Evolutionary conservation across 2,888 invertebrate genomes (phyloP), one percentile per base, ranked within the genome.

Genomic region (Ectropis crepuscularia): DNA sequence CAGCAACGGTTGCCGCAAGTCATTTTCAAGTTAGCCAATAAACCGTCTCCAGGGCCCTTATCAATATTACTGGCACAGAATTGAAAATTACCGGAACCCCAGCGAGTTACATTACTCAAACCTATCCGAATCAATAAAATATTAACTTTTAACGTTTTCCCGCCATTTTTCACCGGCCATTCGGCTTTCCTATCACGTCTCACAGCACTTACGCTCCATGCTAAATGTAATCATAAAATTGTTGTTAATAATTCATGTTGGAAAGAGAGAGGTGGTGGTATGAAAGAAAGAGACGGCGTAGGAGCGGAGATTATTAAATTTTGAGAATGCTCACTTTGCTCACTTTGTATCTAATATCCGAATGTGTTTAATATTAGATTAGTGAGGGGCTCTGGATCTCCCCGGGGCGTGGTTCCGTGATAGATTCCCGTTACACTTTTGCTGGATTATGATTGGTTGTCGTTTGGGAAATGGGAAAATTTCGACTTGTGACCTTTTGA

Each of bases 331-430:
- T 91, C 92, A 91, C 88, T 91, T 91, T 92, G 92, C 83, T 91
- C 92, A 91, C 88, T 91, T 91, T 92, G 92, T 92, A 90, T 92
- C 90, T 91, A 92, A 91, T 92, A 91, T 92, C 86, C 86, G 90
- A 89, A 90, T 89, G 91, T 89, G 89, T 90, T 92, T 90, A 92
- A 92, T 92, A 92, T 92, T 92, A 89, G 91, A 92, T 92, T 91
- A 92, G 86, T 80, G 73, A 74, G 86, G 88, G 89, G 86, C 80
- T 81, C 77, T 75, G 77, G 65, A 68, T 75, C 80, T 80, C 86
- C 81, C 80, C 69, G 68, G 83, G 88, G 88, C 86, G 88, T 80
- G 86, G 85, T 76, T 54, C 57, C 86, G 87, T 85, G 88, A 86
- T 87, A 85, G 87, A 87, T 86, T 80, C 88, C 76, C 86, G 87